Percentiles rank a stretch among this genome's conserved stretches.
Evolutionary conservation across 30 jellyfish, hydroid and myxozoan species (phyloP).

Genomic region (Aurelia sp.): DNA sequence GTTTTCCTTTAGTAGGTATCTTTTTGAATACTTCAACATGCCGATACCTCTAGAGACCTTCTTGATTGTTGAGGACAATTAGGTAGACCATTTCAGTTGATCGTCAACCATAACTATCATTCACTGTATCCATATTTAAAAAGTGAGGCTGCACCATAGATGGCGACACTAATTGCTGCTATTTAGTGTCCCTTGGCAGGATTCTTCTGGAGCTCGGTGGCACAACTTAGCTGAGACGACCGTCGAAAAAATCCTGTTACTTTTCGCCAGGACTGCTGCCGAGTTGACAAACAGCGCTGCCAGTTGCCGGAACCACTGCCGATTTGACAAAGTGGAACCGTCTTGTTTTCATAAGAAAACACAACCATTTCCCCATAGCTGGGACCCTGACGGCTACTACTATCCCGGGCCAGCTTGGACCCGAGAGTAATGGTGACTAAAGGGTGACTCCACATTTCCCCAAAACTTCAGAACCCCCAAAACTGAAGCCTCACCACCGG

Average conservation of each 20-base stretch:
- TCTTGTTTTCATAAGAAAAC: constrained; percentile 36
- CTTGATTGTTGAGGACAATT: no score
- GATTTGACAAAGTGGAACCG: constrained; percentile 35
- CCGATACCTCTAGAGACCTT: no score
- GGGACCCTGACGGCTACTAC: constrained; percentile 54
- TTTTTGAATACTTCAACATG: no score
- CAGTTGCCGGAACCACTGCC: constrained; percentile 52
- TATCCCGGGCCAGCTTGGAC: constrained; percentile 63
- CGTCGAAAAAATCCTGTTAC: constrained; percentile 51
- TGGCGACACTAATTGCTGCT: constrained; percentile 68
- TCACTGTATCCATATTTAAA: constrained; percentile 38
- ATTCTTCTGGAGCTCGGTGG: constrained; percentile 52
- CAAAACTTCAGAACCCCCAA: constrained; percentile 59
- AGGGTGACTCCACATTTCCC: constrained; percentile 61
- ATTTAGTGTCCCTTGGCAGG: constrained; percentile 76
- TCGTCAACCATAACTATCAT: not conserved
- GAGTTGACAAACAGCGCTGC: constrained; percentile 67
- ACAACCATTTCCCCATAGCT: constrained; percentile 33
- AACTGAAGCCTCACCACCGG: constrained; percentile 50
- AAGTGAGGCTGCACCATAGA: constrained; percentile 68
- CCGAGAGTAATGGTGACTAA: constrained; percentile 37
- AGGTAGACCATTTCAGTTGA: no score
- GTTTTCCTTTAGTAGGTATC: no score
- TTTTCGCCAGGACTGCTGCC: constrained; percentile 69
- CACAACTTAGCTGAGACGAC: constrained; percentile 77